Evolutionary conservation across 2,113 vertebrate species (phyloP), one percentile per base, ranked within the genome.

Genomic region (Leptocoma aspasia): DNA sequence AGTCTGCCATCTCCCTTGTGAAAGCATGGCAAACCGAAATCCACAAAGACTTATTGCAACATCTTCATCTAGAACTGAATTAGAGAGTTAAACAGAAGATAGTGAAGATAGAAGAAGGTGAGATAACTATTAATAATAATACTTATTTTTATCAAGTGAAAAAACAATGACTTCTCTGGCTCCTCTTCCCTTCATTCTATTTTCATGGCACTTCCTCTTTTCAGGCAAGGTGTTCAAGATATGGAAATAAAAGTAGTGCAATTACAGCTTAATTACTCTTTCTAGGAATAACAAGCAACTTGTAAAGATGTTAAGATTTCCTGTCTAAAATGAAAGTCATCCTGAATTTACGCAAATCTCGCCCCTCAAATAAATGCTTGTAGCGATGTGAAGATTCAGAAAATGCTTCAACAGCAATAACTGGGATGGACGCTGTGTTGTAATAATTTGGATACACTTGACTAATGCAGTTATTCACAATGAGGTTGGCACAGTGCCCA

Each of bases 361-460:
- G 19, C 71, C 92, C 93, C 92, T 97, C 95, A 96, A 96, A 97
- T 92, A 97, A 97, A 96, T 52, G 90, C 95, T 97, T 92, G 79
- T 94, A 83, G 96, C 77, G 93, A 97, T 97, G 95, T 44, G 93
- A 97, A 98, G 96, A 96, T 94, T 96, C 96, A 95, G 97, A 98
- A 98, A 98, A 97, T 95, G 97, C 97, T 98, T 98, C 96, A 97
- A 91, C 97, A 98, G 98, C 98, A 98, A 96, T 97, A 98, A 98
- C 97, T 91, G 96, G 89, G 97, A 97, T 98, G 98, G 98, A 98
- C 98, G 96, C 97, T 97, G 97, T 96, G 97, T 98, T 98, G 98
- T 98, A 98, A 98, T 98, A 98, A 98, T 98, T 98, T 98, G 97
- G 98, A 98, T 98, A 97, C 98, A 98, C 98, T 98, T 97, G 98